Base-by-base conservation (phyloP, 2,888 invertebrate species). In the Ichneumoninae sp. region DNA sequence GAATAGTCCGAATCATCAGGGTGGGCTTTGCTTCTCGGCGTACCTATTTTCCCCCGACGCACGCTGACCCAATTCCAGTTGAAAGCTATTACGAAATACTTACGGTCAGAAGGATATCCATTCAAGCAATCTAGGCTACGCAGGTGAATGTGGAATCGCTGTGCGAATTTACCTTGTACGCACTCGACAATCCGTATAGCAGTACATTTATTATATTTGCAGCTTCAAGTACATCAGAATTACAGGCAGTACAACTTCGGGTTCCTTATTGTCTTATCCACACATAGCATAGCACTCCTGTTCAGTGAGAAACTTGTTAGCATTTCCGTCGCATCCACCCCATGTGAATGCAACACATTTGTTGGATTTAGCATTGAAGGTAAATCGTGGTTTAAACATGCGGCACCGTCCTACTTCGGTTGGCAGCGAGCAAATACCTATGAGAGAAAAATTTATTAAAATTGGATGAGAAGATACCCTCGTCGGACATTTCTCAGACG, bases 41-140 rank as follows among this genome's bases (percentile, higher is more conserved):
- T 10, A 10, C 10, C 40, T 10, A 10, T 40, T 40, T 40, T 10
- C 0, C 6, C 33, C 33, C 33, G 33, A 33, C 40, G 10, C 40
- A 40, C 40, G 40, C 1, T 10, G 40, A 40, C 40, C 40, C 40
- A 40, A 40, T 40, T 40, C 40, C 10, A 10, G 40, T 8, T 0
- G 10, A 40, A 40, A 40, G 40, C 10, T 66, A 82, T 82, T 76
- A 71, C 76, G 76, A 65, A 71, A 71, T 26, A 54, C 76, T 65
- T 71, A 70, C 57, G 76, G 76, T 82, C 7, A 22, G 36, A 72
- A 77, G 72, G 77, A 72, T 82, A 72, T 19, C 60, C 54, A 82
- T 36, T 44, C 62, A 40, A 71, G 30, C 8, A 40, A 81, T 16
- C 71, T 68, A 40, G 33, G 60, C 66, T 50, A 40, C 30, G 66